Percentiles rank a stretch among this genome's conserved stretches.
Conservation (phyloP, 2,113 vertebrate species). For the Triplophysa siluroides region DNA sequence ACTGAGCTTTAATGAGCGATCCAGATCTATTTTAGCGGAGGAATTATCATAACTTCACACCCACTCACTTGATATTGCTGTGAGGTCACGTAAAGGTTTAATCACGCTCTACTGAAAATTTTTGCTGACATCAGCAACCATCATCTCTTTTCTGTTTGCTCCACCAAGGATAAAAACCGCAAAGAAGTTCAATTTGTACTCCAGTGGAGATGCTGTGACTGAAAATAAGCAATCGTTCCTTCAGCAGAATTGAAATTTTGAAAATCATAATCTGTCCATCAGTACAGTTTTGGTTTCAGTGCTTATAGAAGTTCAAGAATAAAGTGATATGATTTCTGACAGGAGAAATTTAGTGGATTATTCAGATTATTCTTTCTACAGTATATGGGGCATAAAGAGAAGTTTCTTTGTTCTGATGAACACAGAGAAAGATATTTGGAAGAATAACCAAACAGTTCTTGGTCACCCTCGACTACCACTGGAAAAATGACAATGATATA, state of each 20-base stretch:
- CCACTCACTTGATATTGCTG: not conserved
- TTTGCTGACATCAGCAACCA: conserved; percentile 23
- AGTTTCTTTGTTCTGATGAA: no score
- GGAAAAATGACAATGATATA: no score
- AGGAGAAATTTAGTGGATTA: not conserved
- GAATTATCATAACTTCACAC: conserved; percentile 21
- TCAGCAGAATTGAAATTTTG: not conserved
- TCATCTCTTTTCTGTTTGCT: not conserved
- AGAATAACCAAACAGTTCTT: no score
- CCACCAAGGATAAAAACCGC: not conserved
- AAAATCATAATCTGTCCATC: no score
- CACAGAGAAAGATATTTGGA: no score
- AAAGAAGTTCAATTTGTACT: not conserved
- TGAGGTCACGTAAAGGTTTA: conserved; percentile 24
- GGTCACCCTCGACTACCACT: no score
- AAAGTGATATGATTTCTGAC: not conserved
- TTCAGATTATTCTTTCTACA: no score
- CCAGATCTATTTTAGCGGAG: not conserved
- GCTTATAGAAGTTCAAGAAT: not conserved
- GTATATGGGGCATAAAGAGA: no score
- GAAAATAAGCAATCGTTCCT: not conserved
- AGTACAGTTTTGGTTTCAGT: not conserved
- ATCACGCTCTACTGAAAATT: not conserved
- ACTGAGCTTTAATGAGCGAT: conserved; percentile 10
- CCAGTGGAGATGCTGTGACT: not conserved